A percentile compares a stretch with the other conserved stretches of the same genome.
phyloP scores from a whole-genome alignment of 1,140 invertebrate species.

The Cepaea nemoralis region DNA sequence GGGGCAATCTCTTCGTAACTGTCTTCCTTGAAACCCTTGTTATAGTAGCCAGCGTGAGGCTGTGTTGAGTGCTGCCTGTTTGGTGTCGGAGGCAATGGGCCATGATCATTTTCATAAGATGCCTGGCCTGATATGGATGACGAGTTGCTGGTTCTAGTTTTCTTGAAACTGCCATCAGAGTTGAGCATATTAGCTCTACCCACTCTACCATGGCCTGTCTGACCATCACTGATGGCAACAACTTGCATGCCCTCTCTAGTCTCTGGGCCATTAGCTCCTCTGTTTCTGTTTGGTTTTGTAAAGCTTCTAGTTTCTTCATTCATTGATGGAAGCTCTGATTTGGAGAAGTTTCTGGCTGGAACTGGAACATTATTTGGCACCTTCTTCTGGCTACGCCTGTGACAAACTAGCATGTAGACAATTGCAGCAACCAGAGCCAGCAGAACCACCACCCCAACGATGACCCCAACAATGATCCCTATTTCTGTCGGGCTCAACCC shows the following conservation, averaged over 20 bases:
- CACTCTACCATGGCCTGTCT: conserved; percentile 3
- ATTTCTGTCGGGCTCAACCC: neutral
- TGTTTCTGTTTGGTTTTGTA: neutral
- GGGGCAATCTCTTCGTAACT: conserved; percentile 4
- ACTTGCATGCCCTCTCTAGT: conserved; percentile 7
- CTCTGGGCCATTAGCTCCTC: neutral
- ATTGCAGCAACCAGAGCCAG: conserved; percentile 8
- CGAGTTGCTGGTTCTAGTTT: neutral
- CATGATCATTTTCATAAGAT: conserved; percentile 23
- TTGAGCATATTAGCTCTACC: conserved; percentile 4
- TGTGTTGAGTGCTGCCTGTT: neutral
- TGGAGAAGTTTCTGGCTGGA: conserved; percentile 8
- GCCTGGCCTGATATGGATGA: neutral
- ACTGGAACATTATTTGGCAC: neutral
- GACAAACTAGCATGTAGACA: neutral
- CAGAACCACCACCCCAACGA: conserved; percentile 14
- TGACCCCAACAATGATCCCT: conserved; percentile 2
- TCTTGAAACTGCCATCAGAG: neutral
- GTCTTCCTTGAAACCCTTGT: conserved; percentile 17
- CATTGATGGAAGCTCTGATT: conserved; percentile 23
- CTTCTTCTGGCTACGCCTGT: neutral
- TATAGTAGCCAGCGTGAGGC: neutral
- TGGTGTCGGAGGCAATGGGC: conserved; percentile 1
- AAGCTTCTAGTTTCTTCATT: neutral
- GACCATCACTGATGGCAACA: conserved; percentile 30